A percentile compares a stretch with the other conserved stretches of the same genome.
Evolutionary conservation across 2,888 invertebrate genomes (phyloP).

Genomic region (Rhingia campestris): DNA sequence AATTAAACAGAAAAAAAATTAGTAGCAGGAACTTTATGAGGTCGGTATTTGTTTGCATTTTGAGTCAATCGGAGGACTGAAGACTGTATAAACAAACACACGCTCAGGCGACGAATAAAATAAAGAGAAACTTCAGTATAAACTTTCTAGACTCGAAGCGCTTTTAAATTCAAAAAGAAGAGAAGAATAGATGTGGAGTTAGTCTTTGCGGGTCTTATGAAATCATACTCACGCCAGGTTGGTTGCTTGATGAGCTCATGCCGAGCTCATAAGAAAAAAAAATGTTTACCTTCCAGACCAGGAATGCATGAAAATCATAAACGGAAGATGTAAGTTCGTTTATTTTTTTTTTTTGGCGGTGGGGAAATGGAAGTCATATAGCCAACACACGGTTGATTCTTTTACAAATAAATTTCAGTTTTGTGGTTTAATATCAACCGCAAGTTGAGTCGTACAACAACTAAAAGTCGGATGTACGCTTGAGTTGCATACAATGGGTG

Average conservation of each 20-base stretch:
- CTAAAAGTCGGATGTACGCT: conserved; percentile 16
- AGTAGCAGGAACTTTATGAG: conserved; percentile 27
- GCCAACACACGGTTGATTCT: conserved; percentile 25
- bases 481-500: background rate
- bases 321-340: background rate
- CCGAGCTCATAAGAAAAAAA: conserved; percentile 9
- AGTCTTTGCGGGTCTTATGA: conserved; percentile 3
- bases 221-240: conserved; percentile 3
- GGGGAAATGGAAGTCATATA: conserved; percentile 18
- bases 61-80: conserved; percentile 50
- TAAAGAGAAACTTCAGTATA: conserved; percentile 31
- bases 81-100: conserved; percentile 41
- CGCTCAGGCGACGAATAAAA: conserved; percentile 12
- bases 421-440: conserved; percentile 33
- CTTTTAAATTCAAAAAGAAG: conserved; percentile 17
- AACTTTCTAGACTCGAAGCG: conserved; percentile 31
- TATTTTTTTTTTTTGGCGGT: background rate
- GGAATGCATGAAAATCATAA: conserved; percentile 29
- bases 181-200: background rate
- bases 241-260: conserved; percentile 29
- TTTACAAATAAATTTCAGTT: conserved; percentile 15
- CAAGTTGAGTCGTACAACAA: background rate
- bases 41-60: conserved; percentile 42
- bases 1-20: conserved; percentile 19
- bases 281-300: conserved; percentile 44